These are phyloP conservation scores for Zeugodacus cucurbitae DNA, from an alignment of 1,140 invertebrate species.

Conservation along the genomic window DNA sequence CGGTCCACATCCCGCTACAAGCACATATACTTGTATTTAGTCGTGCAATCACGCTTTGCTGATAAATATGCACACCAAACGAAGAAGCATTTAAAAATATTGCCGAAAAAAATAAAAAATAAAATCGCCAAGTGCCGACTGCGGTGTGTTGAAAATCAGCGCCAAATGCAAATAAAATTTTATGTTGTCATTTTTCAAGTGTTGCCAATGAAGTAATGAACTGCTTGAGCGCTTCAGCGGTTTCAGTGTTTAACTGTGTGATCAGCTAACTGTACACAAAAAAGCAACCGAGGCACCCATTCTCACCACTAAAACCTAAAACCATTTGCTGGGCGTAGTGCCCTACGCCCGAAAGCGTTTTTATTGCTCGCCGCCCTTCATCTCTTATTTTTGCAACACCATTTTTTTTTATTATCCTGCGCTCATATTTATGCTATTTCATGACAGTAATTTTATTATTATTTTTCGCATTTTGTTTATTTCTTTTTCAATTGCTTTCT, in stretches of 20 bases:
- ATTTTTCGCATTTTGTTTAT: background rate
- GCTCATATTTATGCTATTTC: background rate
- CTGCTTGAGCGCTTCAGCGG: background rate
- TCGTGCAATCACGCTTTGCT: background rate
- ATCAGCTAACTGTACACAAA: background rate
- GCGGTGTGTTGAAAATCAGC: constrained; percentile 17
- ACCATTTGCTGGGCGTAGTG: background rate
- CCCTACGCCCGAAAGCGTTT: background rate
- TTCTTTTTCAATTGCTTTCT: background rate
- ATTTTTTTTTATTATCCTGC: background rate
- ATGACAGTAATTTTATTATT: background rate
- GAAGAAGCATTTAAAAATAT: constrained; percentile 1
- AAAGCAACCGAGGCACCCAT: background rate
- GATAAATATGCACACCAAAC: background rate
- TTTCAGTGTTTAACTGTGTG: background rate
- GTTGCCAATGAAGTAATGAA: constrained; percentile 35
- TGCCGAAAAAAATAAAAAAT: background rate
- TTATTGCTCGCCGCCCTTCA: background rate
- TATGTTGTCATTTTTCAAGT: constrained; percentile 3
- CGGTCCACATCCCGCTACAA: background rate
- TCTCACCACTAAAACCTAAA: background rate
- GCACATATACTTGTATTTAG: background rate
- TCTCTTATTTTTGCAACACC: background rate
- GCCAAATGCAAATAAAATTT: constrained; percentile 22
- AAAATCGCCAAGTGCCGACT: background rate